phyloP scores from a whole-genome alignment of 2,888 invertebrate species.

The Pycnomerus fuliginosus region DNA sequence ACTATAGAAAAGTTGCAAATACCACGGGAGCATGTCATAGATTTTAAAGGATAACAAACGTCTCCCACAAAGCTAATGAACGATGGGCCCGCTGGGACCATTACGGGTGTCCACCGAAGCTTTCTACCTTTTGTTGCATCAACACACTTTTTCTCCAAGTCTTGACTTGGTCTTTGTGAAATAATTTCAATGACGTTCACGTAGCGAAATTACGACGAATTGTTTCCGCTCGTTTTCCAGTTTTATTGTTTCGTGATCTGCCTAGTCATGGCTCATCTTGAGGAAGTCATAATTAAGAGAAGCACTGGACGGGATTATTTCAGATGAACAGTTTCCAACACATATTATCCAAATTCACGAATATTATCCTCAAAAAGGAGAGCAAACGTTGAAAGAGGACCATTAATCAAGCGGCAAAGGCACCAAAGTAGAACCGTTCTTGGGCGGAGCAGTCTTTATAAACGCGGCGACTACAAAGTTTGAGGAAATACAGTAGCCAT shows the following conservation, averaged over 20 bases:
- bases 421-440: constrained; percentile 18
- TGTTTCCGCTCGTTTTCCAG: constrained; percentile 26
- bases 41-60: constrained; percentile 12
- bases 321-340: too few species aligned
- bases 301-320: too few species aligned
- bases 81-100: constrained; percentile 28
- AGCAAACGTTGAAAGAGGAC: constrained; percentile 15
- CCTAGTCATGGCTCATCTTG: constrained; percentile 36
- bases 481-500: constrained; percentile 18
- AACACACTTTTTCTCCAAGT: neutral
- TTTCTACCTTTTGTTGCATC: constrained; percentile 10
- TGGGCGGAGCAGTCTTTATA: constrained; percentile 20
- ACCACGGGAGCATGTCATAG: constrained; percentile 20
- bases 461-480: constrained; percentile 18
- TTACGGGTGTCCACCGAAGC: too few species aligned
- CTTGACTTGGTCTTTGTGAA: constrained; percentile 4
- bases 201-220: constrained; percentile 11
- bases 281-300: too few species aligned
- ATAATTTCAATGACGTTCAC: constrained; percentile 1
- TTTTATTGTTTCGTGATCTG: constrained; percentile 31
- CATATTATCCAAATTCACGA: too few species aligned
- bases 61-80: constrained; percentile 25
- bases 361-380: constrained; percentile 15
- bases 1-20: constrained; percentile 7
- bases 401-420: constrained; percentile 20